Base-by-base conservation (phyloP, 2,888 invertebrate species). In the Yponomeuta malinellus region DNA sequence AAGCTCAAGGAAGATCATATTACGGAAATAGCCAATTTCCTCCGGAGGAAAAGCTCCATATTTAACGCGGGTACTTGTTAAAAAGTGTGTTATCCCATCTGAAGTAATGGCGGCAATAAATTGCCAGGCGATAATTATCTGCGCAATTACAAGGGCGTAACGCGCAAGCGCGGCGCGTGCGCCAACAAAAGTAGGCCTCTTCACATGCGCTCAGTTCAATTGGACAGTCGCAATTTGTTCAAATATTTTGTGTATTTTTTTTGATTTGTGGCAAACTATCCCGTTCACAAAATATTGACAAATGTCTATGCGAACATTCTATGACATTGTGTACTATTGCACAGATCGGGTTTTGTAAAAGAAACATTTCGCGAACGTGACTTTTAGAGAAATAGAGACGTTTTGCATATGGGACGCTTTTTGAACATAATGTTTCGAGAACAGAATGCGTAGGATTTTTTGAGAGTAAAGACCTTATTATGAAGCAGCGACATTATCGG, bases 111-210 rank as follows among this genome's bases (percentile, higher is more conserved):
- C 72, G 72, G 73, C 71, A 72, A 76, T 79, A 79, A 79, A 79
- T 79, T 74, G 59, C 71, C 71, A 9, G 73, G 74, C 74, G 77
- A 78, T 79, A 78, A 79, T 80, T 79, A 80, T 79, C 78, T 75
- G 71, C 70, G 77, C 78, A 79, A 78, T 80, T 79, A 77, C 76
- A 78, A 79, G 78, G 79, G 79, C 79, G 79, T 76, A 75, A 72
- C 72, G 76, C 75, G 76, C 72, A 59, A 59, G 76, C 75, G 74
- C 66, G 52, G 52, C 52, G 52, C 66, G 76, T 76, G 74, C 70
- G 33, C 63, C 52, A 15, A 59, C 52, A 59, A 69, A 37, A 29
- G 52, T 29, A 48, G 10, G 29, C 64, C 10, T 59, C 15, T 59
- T 59, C 23, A 29, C 48, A 65, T 65, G 48, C 12, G 43, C 70